Evolutionary conservation across 2,113 vertebrate genomes (phyloP).

Genomic region (Zosterops hypoxanthus): DNA sequence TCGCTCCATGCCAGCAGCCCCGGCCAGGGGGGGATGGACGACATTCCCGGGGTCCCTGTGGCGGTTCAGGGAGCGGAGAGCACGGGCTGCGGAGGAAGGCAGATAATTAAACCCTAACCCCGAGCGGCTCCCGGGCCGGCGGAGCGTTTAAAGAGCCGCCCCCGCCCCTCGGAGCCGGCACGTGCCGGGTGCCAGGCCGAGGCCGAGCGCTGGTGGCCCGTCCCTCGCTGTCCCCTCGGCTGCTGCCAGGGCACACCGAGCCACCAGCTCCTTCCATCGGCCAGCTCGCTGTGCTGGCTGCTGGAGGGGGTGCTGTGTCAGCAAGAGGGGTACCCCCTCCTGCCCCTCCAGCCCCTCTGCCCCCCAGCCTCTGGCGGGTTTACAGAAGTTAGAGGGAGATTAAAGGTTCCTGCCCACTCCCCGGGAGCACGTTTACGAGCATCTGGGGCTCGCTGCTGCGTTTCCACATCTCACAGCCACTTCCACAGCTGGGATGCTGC

Average conservation of each 20-base stretch:
- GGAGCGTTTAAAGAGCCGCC: background rate
- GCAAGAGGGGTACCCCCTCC: rapidly evolving
- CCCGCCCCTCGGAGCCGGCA: background rate
- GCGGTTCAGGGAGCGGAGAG: background rate
- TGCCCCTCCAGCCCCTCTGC: too few species aligned
- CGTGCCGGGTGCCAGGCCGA: background rate
- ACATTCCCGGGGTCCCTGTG: background rate
- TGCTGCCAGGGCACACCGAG: background rate
- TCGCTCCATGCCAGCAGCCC: conserved; percentile 1
- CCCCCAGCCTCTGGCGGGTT: background rate
- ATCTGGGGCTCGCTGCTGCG: background rate
- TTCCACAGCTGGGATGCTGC: background rate
- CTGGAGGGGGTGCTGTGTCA: background rate
- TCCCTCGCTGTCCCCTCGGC: background rate
- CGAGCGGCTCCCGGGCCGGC: conserved; percentile 30
- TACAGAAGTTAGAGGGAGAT: background rate
- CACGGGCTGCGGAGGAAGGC: background rate
- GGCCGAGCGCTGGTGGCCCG: background rate
- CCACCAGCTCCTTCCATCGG: background rate
- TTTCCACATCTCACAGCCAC: background rate
- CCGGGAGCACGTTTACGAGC: background rate
- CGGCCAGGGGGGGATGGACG: background rate
- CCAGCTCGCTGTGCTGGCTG: background rate
- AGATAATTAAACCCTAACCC: conserved; percentile 27
- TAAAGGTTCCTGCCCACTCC: background rate